Percentiles rank a stretch among this genome's conserved stretches.
Evolutionary conservation across 2,888 invertebrate genomes (phyloP).

Genomic region (Scaptomyza reducta): DNA sequence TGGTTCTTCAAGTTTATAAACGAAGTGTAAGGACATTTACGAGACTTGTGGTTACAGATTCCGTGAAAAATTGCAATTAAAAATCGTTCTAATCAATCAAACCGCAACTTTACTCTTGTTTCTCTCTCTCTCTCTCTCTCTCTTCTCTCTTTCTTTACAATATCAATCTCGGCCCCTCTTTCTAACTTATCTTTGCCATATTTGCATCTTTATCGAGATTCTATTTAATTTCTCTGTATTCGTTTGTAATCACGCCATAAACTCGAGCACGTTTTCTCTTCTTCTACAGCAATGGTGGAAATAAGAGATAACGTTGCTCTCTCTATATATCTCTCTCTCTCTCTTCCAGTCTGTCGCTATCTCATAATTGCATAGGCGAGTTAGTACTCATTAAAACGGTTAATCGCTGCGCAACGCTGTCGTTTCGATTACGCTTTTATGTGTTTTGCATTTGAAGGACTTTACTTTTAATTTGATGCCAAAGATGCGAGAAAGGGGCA

Average conservation of each 20-base stretch:
- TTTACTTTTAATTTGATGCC: conserved; percentile 69
- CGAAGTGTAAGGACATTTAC: no score
- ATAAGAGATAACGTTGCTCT: neutral
- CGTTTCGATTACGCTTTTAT: conserved; percentile 56
- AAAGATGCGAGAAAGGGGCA: neutral
- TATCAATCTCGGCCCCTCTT: neutral
- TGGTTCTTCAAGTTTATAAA: no score
- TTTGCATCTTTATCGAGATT: conserved; percentile 17
- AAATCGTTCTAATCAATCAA: neutral
- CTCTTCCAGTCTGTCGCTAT: conserved; percentile 26
- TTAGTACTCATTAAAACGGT: conserved; percentile 77
- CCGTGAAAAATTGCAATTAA: no score
- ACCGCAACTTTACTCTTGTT: no score
- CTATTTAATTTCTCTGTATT: conserved; percentile 39
- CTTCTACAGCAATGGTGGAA: neutral
- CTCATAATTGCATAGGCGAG: conserved; percentile 78
- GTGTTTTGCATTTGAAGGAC: conserved; percentile 63
- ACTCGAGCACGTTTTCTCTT: conserved; percentile 13
- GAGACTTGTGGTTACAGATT: no score
- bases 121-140: neutral
- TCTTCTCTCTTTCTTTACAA: neutral
- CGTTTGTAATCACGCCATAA: conserved; percentile 54
- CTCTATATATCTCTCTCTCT: neutral
- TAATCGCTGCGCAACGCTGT: conserved; percentile 60
- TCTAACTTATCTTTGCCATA: neutral